Percentiles rank a stretch among this genome's conserved stretches.
phyloP scores from a whole-genome alignment of 2,888 invertebrate species.

The Synanthedon andrenaeformis region DNA sequence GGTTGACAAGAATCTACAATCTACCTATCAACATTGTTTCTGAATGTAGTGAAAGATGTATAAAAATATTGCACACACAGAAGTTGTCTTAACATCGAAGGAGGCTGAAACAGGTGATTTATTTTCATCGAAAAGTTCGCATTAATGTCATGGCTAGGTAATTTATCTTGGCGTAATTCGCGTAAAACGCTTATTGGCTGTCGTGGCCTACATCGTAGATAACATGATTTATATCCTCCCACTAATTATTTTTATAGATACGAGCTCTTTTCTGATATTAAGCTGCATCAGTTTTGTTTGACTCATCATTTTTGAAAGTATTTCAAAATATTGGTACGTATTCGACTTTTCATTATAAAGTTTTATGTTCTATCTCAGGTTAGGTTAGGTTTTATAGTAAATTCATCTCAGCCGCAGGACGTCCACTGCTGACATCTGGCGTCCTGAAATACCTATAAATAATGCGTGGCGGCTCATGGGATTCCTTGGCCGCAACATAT shows the following conservation, averaged over 20 bases:
- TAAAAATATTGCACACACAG: conserved; percentile 22
- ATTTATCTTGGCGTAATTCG: conserved; percentile 59
- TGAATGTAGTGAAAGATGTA: conserved; percentile 10
- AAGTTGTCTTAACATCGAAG: conserved; percentile 23
- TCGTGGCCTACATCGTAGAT: conserved; percentile 42
- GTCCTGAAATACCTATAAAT: too few species aligned
- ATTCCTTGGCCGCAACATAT: too few species aligned
- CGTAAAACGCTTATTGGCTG: conserved; percentile 62
- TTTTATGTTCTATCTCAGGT: too few species aligned
- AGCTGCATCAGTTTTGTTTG: conserved; percentile 8
- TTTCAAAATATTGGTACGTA: too few species aligned
- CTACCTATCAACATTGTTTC: too few species aligned
- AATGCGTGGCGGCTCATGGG: too few species aligned
- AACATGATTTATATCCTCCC: conserved; percentile 43
- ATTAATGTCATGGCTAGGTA: conserved; percentile 50
- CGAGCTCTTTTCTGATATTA: conserved; percentile 12
- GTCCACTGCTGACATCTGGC: too few species aligned
- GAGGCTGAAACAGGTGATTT: conserved; percentile 47
- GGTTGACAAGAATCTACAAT: too few species aligned
- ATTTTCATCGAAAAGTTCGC: conserved; percentile 45
- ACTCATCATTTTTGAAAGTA: not conserved
- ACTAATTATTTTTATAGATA: conserved; percentile 35
- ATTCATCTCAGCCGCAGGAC: too few species aligned
- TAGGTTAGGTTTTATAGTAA: too few species aligned
- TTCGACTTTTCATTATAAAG: too few species aligned